Percentiles rank a stretch among this genome's conserved stretches.
Evolutionary conservation across 2,113 vertebrate species (phyloP).

Genomic region (Alosa alosa): DNA sequence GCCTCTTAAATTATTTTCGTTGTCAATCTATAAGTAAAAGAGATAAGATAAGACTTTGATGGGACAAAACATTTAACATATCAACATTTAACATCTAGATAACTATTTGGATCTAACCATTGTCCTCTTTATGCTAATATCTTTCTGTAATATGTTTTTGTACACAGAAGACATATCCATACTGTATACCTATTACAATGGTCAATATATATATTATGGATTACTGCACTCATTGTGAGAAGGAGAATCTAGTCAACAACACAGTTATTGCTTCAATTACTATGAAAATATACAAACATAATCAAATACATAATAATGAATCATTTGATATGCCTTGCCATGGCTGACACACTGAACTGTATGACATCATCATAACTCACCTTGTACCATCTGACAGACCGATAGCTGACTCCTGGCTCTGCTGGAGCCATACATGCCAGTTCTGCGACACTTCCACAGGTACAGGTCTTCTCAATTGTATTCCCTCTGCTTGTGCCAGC

Average conservation of each 20-base stretch:
- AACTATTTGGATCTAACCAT: too few species aligned
- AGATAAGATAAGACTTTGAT: not conserved
- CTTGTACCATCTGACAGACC: slow-evolving; percentile 65
- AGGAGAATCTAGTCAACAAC: too few species aligned
- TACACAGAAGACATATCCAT: too few species aligned
- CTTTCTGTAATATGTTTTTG: too few species aligned
- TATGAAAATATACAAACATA: too few species aligned
- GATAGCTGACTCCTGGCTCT: slow-evolving; percentile 51
- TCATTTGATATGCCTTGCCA: too few species aligned
- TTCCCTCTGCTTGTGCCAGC: fast-evolving
- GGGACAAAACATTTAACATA: not conserved
- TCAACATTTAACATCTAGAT: not conserved
- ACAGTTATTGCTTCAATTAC: too few species aligned
- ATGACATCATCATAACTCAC: slow-evolving; percentile 44
- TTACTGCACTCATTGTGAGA: too few species aligned
- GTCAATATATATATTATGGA: too few species aligned
- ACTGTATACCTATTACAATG: too few species aligned
- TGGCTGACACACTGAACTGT: not conserved
- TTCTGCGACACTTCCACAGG: not conserved
- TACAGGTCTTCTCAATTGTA: fast-evolving
- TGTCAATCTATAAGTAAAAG: slow-evolving; percentile 40
- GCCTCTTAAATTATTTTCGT: slow-evolving; percentile 30
- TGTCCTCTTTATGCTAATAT: too few species aligned
- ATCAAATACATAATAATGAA: too few species aligned
- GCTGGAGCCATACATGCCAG: slow-evolving; percentile 38